Base-by-base conservation (phyloP, 2,797 vertebrate genomes). In the Pitangus sulphuratus region DNA sequence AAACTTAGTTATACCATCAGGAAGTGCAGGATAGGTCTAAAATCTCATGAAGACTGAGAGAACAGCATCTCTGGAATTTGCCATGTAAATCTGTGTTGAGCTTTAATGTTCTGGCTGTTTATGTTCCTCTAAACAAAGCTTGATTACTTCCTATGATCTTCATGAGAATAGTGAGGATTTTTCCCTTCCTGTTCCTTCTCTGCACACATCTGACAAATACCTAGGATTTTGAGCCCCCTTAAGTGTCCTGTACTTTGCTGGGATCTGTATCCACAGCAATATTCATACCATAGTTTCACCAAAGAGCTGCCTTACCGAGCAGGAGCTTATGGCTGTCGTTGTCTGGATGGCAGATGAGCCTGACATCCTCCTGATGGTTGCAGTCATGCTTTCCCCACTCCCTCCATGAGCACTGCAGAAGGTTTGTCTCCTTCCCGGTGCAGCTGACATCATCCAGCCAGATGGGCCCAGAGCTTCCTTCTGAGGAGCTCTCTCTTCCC, bases 381-480 rank as follows among this genome's bases (percentile, higher is more conserved):
- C 99, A 99, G 98, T 99, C 98, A 1, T 99, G 99, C 69, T 91
- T 98, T 68, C 98, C 98, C 99, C 99, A 99, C 61, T 98, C 98
- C 75, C 96, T 97, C 90, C 94, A 97, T 48, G 97, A 98, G 90
- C 99, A 99, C 54, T 99, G 98, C 53, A 98, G 86, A 8, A 99
- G 89, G 47, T 98, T 96, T 6, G 98, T 97, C 94, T 99, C 99
- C 95, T 98, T 99, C 84, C 99, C 99, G 0, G 98, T 98, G 96
- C 99, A 99, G 95, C 97, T 98, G 92, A 99, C 98, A 18, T 99
- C 99, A 71, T 99, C 99, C 97, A 99, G 62, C 97, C 99, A 98
- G 96, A 99, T 99, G 35, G 98, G 98, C 91, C 98, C 98, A 6
- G 95, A 69, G 33, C 97, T 97, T 75, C 94, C 97, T 76, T 98